phyloP scores from a whole-genome alignment of 2,113 vertebrate species.

The Epinephelus lanceolatus region DNA sequence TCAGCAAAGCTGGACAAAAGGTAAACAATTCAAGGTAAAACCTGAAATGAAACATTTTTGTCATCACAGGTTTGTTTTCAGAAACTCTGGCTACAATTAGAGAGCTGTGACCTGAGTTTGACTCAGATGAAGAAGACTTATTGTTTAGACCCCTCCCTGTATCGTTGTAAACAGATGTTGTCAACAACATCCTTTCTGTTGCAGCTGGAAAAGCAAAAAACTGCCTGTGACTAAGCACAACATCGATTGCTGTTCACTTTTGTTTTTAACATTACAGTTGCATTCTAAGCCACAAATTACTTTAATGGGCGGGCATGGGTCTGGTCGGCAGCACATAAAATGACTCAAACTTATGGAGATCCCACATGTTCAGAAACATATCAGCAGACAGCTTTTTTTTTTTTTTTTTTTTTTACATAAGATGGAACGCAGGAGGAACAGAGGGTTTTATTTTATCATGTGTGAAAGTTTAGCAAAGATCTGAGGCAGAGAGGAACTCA shows the following conservation, averaged over 20 bases:
- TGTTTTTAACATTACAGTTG: constrained; percentile 78
- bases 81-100: constrained; percentile 31
- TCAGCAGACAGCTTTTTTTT: constrained; percentile 27
- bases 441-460: constrained; percentile 65
- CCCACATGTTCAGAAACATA: constrained; percentile 75
- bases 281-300: constrained; percentile 74
- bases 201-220: constrained; percentile 32
- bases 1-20: constrained; percentile 6
- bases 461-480: constrained; percentile 71
- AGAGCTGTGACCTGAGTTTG: constrained; percentile 60
- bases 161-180: constrained; percentile 53
- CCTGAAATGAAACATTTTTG: constrained; percentile 32
- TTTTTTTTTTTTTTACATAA: constrained; percentile 6
- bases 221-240: constrained; percentile 59
- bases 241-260: constrained; percentile 63
- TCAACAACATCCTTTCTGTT: constrained; percentile 63
- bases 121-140: constrained; percentile 57
- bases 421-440: constrained; percentile 43
- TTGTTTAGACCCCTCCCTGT: constrained; percentile 72
- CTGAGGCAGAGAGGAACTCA: constrained; percentile 50
- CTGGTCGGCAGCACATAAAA: constrained; percentile 72
- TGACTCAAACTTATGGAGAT: constrained; percentile 74
- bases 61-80: constrained; percentile 42
- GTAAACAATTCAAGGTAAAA: constrained; percentile 21
- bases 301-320: constrained; percentile 72